phyloP scores from a whole-genome alignment of 2,113 vertebrate species.

The Takifugu flavidus region DNA sequence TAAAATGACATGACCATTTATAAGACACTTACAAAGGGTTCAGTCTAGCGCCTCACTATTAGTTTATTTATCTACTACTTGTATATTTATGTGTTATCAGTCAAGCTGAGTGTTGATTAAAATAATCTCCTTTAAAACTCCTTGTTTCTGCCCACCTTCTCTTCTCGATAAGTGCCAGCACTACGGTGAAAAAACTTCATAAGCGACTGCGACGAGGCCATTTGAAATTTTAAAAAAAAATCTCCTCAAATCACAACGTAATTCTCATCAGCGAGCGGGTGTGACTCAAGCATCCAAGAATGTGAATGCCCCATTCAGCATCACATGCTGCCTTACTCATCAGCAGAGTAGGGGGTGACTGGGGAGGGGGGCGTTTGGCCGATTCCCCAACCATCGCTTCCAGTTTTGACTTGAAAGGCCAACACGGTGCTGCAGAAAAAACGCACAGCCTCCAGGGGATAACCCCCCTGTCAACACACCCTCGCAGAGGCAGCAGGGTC shows the following conservation, averaged over 20 bases:
- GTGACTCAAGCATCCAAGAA: slow-evolving; percentile 11
- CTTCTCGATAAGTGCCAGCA: no score
- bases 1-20: no score
- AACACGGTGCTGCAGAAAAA: slow-evolving; percentile 24
- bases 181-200: not conserved
- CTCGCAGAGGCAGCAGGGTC: slow-evolving; percentile 46
- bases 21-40: no score
- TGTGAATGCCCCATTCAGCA: slow-evolving; percentile 11
- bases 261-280: not conserved
- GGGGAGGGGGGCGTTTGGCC: slow-evolving; percentile 2
- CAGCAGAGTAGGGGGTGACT: slow-evolving; percentile 5
- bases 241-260: not conserved
- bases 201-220: not conserved
- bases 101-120: no score
- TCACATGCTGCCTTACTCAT: slow-evolving; percentile 42
- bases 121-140: no score
- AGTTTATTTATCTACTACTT: no score
- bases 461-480: slow-evolving; percentile 32
- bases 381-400: slow-evolving; percentile 7
- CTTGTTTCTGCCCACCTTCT: no score
- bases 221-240: no score
- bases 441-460: slow-evolving; percentile 52
- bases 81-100: no score
- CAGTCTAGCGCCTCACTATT: no score
- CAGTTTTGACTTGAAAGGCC: slow-evolving; percentile 37